phyloP scores from a whole-genome alignment of 2,888 invertebrate genomes.

The Latheticus oryzae region DNA sequence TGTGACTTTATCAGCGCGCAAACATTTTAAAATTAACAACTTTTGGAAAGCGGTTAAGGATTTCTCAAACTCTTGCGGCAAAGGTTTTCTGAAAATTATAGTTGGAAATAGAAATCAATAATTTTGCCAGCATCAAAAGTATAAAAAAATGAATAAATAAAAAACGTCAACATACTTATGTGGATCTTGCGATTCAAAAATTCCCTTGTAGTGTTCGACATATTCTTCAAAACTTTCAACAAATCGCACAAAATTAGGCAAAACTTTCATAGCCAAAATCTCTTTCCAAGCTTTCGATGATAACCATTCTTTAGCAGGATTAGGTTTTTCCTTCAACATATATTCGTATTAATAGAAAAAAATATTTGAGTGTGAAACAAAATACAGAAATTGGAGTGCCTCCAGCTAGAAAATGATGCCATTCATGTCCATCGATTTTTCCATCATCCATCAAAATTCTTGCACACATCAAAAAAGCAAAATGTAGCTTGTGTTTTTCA shows the following conservation, averaged over 20 bases:
- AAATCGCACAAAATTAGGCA: conserved; percentile 74
- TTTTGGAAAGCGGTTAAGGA: conserved; percentile 79
- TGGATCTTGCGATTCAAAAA: conserved; percentile 77
- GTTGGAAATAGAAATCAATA: no score
- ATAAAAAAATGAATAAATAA: conserved; percentile 28
- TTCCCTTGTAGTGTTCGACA: conserved; percentile 69
- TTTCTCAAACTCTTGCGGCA: conserved; percentile 76
- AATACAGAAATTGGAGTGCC: conserved; percentile 71
- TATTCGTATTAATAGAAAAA: no score
- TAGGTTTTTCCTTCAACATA: conserved; percentile 70
- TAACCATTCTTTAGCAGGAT: conserved; percentile 86
- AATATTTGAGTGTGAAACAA: conserved; percentile 9
- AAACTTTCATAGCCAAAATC: conserved; percentile 76
- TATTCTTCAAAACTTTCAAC: conserved; percentile 71
- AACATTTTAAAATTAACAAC: conserved; percentile 80
- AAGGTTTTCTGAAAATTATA: conserved; percentile 66
- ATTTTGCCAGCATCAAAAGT: neutral
- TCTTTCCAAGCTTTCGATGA: conserved; percentile 85
- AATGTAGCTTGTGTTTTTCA: conserved; percentile 88
- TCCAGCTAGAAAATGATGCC: conserved; percentile 82
- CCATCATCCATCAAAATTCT: conserved; percentile 75
- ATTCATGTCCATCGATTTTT: conserved; percentile 73
- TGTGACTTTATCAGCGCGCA: conserved; percentile 87
- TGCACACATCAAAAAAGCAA: conserved; percentile 80
- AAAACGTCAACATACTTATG: conserved; percentile 72